phyloP scores from a whole-genome alignment of 1,140 invertebrate genomes.

The Vollenhovia emeryi region DNA sequence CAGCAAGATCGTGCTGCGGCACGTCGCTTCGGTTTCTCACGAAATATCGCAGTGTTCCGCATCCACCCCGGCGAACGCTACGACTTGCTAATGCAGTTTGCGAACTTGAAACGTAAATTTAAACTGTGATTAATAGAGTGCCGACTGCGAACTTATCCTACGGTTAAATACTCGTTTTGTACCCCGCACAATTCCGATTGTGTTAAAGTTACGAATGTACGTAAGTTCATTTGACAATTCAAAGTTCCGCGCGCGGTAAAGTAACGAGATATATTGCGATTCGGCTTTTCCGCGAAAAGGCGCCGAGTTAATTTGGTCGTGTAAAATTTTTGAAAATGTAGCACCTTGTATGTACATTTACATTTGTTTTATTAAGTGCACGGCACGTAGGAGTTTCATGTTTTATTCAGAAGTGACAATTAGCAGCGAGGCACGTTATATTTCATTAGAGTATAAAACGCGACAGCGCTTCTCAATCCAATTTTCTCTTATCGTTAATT shows the following conservation, averaged over 20 bases:
- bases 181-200: not conserved
- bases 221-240: not conserved
- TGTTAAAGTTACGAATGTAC: not conserved
- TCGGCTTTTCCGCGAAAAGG: not conserved
- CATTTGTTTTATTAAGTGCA: not conserved
- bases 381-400: no score
- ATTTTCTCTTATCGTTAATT: slow-evolving; percentile 21
- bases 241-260: not conserved
- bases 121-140: not conserved
- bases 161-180: not conserved
- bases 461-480: not conserved
- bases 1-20: not conserved
- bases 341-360: not conserved
- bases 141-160: not conserved
- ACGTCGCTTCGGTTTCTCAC: slow-evolving; percentile 28
- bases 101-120: slow-evolving; percentile 19
- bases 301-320: not conserved
- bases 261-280: not conserved
- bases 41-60: slow-evolving; percentile 1
- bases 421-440: not conserved
- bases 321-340: not conserved
- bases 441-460: not conserved
- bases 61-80: not conserved
- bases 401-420: not conserved
- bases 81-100: not conserved